Evolutionary conservation across 2,888 invertebrate genomes (phyloP).

Genomic region (Oscheius myriophilus): DNA sequence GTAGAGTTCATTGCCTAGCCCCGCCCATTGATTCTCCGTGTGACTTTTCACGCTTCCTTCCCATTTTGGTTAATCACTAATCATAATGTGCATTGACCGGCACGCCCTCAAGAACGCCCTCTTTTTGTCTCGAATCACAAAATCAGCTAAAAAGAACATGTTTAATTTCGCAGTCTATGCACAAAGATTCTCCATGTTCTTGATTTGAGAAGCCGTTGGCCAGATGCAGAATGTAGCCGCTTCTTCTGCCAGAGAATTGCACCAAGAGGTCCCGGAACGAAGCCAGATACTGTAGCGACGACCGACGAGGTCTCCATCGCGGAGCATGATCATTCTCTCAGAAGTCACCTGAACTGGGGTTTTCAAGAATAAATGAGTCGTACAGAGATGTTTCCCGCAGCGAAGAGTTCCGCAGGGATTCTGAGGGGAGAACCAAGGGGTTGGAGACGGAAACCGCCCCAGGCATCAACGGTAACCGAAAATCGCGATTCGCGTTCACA

Average conservation of each 20-base stretch:
- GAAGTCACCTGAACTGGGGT: constrained; percentile 26
- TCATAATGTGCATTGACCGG: no score
- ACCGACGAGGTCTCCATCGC: constrained; percentile 51
- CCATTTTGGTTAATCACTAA: no score
- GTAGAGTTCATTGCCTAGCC: no score
- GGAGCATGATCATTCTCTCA: constrained; percentile 27
- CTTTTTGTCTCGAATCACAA: no score
- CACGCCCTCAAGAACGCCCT: no score
- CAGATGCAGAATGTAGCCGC: constrained; percentile 47
- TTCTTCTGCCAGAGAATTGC: constrained; percentile 34
- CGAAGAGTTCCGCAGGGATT: constrained; percentile 43
- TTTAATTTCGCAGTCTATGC: no score
- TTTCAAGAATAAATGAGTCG: constrained; percentile 32
- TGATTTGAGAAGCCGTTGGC: constrained; percentile 49
- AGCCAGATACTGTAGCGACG: constrained; percentile 54
- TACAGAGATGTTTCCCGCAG: constrained; percentile 40
- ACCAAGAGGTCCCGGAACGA: constrained; percentile 32
- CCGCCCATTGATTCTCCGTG: no score
- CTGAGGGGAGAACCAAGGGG: constrained; percentile 40
- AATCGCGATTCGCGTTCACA: constrained; percentile 48
- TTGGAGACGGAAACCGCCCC: constrained; percentile 41
- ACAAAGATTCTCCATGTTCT: constrained; percentile 28
- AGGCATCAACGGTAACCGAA: constrained; percentile 35
- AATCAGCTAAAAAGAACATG: no score
- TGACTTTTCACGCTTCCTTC: no score